These are phyloP conservation scores for Leptopilina boulardi DNA, from an alignment of 1,140 invertebrate genomes.

Conservation along the genomic window DNA sequence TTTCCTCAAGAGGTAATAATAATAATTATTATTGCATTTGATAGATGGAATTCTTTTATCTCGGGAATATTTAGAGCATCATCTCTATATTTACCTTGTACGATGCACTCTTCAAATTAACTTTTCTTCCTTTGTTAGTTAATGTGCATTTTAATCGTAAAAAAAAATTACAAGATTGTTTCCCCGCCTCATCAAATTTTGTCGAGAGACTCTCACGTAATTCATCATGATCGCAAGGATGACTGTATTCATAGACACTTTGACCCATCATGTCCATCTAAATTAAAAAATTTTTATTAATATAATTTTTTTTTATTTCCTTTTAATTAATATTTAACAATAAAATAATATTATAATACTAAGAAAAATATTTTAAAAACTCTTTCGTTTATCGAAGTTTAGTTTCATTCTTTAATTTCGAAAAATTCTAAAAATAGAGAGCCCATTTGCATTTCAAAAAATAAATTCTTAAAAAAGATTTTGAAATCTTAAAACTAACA, in stretches of 20 bases:
- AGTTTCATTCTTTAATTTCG: no score
- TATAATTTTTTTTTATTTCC: not conserved
- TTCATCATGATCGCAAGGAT: slow-evolving; percentile 96
- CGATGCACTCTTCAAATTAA: slow-evolving; percentile 93
- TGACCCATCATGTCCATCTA: slow-evolving; percentile 96
- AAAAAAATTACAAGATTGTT: slow-evolving; percentile 81
- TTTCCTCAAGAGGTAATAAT: no score
- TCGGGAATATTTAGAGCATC: not conserved
- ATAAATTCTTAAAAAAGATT: no score
- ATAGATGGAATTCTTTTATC: not conserved
- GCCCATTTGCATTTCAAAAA: no score
- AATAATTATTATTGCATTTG: not conserved
- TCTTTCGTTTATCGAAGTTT: slow-evolving; percentile 4
- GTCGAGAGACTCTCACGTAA: slow-evolving; percentile 85
- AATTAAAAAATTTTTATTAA: slow-evolving; percentile 58
- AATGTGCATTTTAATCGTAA: slow-evolving; percentile 94
- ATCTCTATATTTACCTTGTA: slow-evolving; percentile 85
- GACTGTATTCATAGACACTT: slow-evolving; percentile 94
- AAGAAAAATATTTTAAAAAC: slow-evolving; percentile 31
- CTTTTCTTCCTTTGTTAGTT: slow-evolving; percentile 91
- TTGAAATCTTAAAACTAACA: no score
- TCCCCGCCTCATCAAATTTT: slow-evolving; percentile 74
- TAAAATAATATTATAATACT: no score
- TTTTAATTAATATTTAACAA: no score
- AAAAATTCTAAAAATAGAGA: no score